Base-by-base conservation (phyloP, 2,888 invertebrate genomes). In the Clitarchus hookeri region DNA sequence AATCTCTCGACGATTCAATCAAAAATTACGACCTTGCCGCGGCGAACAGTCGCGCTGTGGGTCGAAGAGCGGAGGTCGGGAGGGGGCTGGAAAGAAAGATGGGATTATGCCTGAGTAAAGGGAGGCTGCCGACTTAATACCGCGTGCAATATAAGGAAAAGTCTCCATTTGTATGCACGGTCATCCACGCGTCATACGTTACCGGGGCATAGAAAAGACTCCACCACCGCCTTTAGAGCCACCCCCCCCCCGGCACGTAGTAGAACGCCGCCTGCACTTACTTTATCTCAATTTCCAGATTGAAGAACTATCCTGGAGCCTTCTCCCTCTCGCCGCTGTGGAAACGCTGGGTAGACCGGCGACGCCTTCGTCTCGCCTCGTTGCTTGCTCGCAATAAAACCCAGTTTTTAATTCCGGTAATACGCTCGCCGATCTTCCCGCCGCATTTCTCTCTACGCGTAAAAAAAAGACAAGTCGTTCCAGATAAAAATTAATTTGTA, bases 221-320 rank as follows among this genome's bases (percentile, higher is more conserved):
- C 44, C 23, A 6, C 82, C 82, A 6, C 82, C 82, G 36, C 82
- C 2, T 27, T 82, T 13, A 16, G 36, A 36, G 6, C 82, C 27
- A 8, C 16, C 0, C 25, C 27, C 79, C 79, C 25, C 25, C 79
- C 79, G 25, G 13, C 79, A 4, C 27, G 36, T 13, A 13, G 19
- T 23, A 65, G 23, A 65, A 65, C 8, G 65, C 65, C 65, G 19
- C 82, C 23, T 23, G 36, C 44, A 82, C 82, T 82, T 82, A 82
- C 82, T 82, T 82, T 82, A 82, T 82, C 82, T 82, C 82, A 82
- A 82, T 82, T 82, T 82, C n/a, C 82, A 82, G 27, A 82, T 82
- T 36, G 82, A 44, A 44, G 82, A 82, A 27, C 82, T n/a, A 82
- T 36, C 23, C 82, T 26, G 12, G 19, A 36, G 23, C 12, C 82